These are phyloP conservation scores for Pyrrhura leucotis DNA, from an alignment of 2,797 vertebrate species.

Conservation along the genomic window DNA sequence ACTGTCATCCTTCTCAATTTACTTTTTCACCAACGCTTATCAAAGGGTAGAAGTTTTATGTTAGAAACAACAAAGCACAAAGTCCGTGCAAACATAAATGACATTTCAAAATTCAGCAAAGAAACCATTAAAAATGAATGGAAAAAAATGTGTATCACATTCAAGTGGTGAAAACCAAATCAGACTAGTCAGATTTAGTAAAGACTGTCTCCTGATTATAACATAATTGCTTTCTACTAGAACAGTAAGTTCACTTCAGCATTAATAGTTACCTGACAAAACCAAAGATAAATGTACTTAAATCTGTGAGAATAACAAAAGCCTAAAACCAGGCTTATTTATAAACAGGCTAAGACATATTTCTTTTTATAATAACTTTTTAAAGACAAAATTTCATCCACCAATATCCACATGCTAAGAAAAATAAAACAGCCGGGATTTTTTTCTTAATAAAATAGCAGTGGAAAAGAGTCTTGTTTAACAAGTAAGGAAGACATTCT, in stretches of 20 bases:
- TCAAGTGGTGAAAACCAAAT: neutral
- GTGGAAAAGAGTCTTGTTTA: constrained; percentile 9
- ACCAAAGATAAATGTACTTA: neutral
- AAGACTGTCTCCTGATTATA: neutral
- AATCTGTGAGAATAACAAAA: neutral
- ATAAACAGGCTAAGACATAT: neutral
- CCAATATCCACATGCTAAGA: neutral
- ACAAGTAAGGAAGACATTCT: constrained; percentile 40
- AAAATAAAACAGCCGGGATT: neutral
- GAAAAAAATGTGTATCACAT: neutral
- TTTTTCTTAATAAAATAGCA: constrained; percentile 4
- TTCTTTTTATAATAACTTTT: neutral
- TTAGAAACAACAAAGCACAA: neutral
- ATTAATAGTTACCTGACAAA: neutral
- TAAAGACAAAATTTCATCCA: neutral
- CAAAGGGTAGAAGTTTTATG: neutral
- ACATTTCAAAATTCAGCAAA: neutral
- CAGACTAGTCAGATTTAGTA: neutral
- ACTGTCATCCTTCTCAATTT: neutral
- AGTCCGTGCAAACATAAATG: neutral
- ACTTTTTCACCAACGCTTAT: neutral
- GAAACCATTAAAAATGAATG: neutral
- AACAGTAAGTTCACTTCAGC: neutral
- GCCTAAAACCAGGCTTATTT: neutral
- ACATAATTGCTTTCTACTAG: neutral